A percentile compares a stretch with the other conserved stretches of the same genome.
phyloP scores from a whole-genome alignment of 2,797 vertebrate species.

The Micropoecilia bifurca region DNA sequence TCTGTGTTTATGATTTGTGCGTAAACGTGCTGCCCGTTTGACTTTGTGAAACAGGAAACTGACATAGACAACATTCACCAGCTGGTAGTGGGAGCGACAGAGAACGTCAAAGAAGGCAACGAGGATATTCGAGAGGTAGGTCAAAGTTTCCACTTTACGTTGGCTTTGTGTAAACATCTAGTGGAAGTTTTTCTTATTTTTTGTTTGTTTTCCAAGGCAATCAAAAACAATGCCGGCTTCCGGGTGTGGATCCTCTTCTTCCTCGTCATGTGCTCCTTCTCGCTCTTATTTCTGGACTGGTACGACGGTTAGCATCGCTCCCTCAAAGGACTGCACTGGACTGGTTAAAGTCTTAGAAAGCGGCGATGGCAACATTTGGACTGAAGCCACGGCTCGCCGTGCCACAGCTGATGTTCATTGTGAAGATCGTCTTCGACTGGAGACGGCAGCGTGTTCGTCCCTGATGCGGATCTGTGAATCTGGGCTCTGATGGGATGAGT shows the following conservation, averaged over 20 bases:
- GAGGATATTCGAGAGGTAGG: conserved; percentile 97
- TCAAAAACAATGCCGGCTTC: conserved; percentile 99
- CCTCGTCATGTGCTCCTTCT: conserved; percentile 99
- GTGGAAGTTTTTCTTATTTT: background rate
- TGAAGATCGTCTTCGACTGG: conserved; percentile 19
- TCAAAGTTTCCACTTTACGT: background rate
- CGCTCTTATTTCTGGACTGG: conserved; percentile 98
- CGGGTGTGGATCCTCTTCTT: conserved; percentile 99
- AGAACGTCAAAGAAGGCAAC: conserved; percentile 98
- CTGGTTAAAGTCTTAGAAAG: conserved; percentile 11
- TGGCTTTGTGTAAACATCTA: background rate
- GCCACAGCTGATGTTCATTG: conserved; percentile 22
- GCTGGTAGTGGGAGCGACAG: conserved; percentile 96
- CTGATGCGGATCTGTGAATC: conserved; percentile 11
- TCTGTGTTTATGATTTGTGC: background rate
- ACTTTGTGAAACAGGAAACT: conserved; percentile 83
- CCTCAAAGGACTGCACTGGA: conserved; percentile 25
- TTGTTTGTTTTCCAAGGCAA: conserved; percentile 83
- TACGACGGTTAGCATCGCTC: conserved; percentile 89
- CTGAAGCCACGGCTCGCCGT: conserved; percentile 9
- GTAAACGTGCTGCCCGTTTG: background rate
- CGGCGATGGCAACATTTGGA: conserved; percentile 26
- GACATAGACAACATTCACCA: conserved; percentile 97
- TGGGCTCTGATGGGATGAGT: conserved; percentile 15
- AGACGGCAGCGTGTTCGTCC: conserved; percentile 12